Evolutionary conservation across 2,113 vertebrate species (phyloP).

Genomic region (Neoarius graeffei): DNA sequence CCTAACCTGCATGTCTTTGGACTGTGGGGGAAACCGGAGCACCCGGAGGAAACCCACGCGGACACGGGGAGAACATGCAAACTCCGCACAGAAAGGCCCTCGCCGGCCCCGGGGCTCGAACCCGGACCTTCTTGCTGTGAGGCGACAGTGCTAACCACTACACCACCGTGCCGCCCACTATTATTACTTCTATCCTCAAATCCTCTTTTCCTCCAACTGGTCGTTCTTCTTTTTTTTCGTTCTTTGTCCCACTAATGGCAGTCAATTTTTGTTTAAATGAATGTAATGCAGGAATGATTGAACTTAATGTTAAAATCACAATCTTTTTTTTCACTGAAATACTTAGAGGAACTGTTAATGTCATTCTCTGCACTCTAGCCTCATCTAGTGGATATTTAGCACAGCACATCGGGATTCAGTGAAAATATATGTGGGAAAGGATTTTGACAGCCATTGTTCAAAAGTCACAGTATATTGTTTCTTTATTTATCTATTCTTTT

Average conservation of each 20-base stretch:
- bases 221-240: background rate
- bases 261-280: background rate
- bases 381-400: conserved; percentile 64
- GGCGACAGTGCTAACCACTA: no score
- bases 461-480: background rate
- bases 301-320: background rate
- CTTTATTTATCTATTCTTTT: background rate
- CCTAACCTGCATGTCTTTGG: no score
- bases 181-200: background rate
- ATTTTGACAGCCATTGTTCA: background rate
- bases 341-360: background rate
- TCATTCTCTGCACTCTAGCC: conserved; percentile 63
- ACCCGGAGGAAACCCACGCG: no score
- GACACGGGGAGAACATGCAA: no score
- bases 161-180: no score
- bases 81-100: no score
- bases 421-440: background rate
- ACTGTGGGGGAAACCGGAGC: no score
- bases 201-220: background rate
- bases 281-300: background rate
- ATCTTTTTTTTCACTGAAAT: background rate
- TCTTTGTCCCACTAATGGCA: background rate
- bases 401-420: background rate
- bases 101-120: no score
- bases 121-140: no score